Percentiles rank a stretch among this genome's conserved stretches.
Conservation (phyloP, 2,888 invertebrate genomes). For the Tenthredo scrophulariae region DNA sequence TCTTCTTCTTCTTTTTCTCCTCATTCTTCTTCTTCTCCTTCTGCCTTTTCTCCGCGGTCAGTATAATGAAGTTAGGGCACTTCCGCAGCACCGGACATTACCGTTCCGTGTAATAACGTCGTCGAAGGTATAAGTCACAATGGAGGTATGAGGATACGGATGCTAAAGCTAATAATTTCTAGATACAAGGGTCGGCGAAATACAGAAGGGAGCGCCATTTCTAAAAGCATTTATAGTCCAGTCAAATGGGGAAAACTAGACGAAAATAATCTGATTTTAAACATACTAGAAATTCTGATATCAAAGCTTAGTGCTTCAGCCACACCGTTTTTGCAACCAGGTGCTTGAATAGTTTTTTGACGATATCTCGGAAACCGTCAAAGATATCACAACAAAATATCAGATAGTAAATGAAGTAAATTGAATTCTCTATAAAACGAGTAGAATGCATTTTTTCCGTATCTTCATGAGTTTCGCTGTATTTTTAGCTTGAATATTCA, state of each 20-base stretch:
- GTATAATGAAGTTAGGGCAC: neutral
- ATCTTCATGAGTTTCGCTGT: neutral
- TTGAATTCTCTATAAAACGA: neutral
- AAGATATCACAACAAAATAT: neutral
- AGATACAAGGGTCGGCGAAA: constrained; percentile 27
- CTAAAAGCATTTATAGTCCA: constrained; percentile 26
- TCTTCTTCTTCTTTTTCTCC: neutral
- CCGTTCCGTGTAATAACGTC: neutral
- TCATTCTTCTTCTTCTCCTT: neutral
- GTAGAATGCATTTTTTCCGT: neutral
- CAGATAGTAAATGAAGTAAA: neutral
- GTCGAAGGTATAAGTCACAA: neutral
- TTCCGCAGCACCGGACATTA: neutral
- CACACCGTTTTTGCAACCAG: neutral
- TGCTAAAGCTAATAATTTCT: constrained; percentile 40
- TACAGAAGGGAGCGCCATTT: constrained; percentile 47
- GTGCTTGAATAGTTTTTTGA: neutral
- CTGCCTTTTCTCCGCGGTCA: neutral
- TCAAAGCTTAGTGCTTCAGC: neutral
- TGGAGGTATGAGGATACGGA: constrained; percentile 22
- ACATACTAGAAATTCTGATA: neutral
- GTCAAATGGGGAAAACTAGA: neutral
- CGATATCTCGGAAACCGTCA: neutral
- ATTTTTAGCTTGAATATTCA: neutral
- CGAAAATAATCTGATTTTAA: neutral